Evolutionary conservation across 2,113 vertebrate genomes (phyloP).

Genomic region (Cichladusa arquata): DNA sequence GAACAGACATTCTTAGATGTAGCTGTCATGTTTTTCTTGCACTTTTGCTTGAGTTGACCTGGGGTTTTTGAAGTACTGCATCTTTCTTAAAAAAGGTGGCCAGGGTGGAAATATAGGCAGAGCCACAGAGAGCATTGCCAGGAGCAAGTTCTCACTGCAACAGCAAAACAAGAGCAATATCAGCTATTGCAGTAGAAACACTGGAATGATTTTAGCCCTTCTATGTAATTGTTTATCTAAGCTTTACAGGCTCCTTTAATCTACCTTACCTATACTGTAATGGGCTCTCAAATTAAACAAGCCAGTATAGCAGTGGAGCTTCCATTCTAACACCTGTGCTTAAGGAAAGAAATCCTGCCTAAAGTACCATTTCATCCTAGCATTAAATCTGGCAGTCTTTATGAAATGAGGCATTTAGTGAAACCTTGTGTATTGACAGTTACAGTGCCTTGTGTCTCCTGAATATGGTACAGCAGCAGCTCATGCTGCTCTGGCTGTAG

Average conservation of each 20-base stretch:
- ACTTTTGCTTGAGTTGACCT: not conserved
- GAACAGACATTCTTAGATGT: not conserved
- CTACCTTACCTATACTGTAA: not conserved
- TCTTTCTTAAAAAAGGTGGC: not conserved
- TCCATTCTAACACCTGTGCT: not conserved
- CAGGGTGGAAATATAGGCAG: not conserved
- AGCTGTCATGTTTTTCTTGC: not conserved
- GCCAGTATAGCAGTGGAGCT: not conserved
- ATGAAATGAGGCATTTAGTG: not conserved
- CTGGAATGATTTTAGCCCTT: not conserved
- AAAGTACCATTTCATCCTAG: not conserved
- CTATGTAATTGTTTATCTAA: not conserved
- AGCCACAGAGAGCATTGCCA: not conserved
- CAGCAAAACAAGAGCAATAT: not conserved
- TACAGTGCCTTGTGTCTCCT: not conserved
- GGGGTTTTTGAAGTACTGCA: fast-evolving
- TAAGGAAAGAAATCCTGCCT: not conserved
- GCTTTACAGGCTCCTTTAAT: not conserved
- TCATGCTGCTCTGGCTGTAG: not conserved
- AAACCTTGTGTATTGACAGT: not conserved
- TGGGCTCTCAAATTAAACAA: not conserved
- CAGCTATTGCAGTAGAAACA: not conserved
- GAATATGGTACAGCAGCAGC: not conserved
- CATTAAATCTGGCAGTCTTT: not conserved
- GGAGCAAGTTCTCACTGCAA: not conserved